Evolutionary conservation across 2,888 invertebrate genomes (phyloP).

Genomic region (Hoplodrina ambigua): DNA sequence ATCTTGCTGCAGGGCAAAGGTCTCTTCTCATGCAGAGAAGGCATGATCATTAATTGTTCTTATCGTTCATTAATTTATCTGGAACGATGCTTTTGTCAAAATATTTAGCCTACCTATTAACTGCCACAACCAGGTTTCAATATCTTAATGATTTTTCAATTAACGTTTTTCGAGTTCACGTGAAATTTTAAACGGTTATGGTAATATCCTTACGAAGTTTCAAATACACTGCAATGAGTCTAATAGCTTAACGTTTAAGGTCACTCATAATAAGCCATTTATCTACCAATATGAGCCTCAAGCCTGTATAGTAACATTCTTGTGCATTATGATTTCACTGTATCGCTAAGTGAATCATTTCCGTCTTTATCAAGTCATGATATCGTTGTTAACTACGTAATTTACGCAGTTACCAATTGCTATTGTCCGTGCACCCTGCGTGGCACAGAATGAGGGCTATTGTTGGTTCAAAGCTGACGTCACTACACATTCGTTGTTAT

Average conservation of each 20-base stretch:
- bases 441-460: constrained; percentile 19
- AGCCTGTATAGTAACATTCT: constrained; percentile 12
- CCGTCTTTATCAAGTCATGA: constrained; percentile 41
- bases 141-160: constrained; percentile 10
- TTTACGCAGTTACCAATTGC: constrained; percentile 31
- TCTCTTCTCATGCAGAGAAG: neutral
- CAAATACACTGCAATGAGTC: constrained; percentile 19
- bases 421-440: constrained; percentile 30
- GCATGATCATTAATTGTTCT: constrained; percentile 15
- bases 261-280: constrained; percentile 23
- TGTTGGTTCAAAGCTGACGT: constrained; percentile 33
- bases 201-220: constrained; percentile 22
- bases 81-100: constrained; percentile 2
- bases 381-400: constrained; percentile 32
- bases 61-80: constrained; percentile 9
- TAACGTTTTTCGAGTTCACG: constrained; percentile 15
- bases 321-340: constrained; percentile 47
- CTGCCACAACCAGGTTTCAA: constrained; percentile 2
- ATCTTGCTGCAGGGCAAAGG: neutral
- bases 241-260: constrained; percentile 23
- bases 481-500: constrained; percentile 43
- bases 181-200: constrained; percentile 9
- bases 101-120: neutral
- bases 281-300: neutral
- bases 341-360: constrained; percentile 45